Conservation (phyloP, 92 coral and sea anemone genomes). For the Umimayanthus kanabou region DNA sequence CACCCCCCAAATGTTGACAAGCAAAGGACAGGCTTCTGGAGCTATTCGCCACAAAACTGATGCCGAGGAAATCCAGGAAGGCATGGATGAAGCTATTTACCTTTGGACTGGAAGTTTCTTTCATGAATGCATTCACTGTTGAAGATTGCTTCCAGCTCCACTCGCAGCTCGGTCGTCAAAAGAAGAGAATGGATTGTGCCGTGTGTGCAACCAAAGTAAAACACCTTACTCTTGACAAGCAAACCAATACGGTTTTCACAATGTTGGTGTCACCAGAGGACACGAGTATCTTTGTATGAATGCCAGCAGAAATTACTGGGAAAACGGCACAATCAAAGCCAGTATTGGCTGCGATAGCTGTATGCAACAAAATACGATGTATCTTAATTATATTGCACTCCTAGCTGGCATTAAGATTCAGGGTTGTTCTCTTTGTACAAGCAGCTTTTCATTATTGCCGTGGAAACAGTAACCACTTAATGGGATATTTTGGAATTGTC, state of each 20-base stretch:
- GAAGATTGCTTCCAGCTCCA: slow-evolving; percentile 10
- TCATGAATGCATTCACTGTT: too few species aligned
- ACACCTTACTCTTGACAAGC: too few species aligned
- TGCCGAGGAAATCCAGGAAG: background rate
- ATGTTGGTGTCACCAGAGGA: too few species aligned
- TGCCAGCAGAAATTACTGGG: slow-evolving; percentile 1
- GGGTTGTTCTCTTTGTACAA: background rate
- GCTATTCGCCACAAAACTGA: background rate
- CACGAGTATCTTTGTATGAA: background rate
- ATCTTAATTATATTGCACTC: background rate
- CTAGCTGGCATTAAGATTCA: background rate
- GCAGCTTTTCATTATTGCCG: background rate
- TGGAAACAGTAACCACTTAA: background rate
- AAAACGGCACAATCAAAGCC: background rate
- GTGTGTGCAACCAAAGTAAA: slow-evolving; percentile 42
- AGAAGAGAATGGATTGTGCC: slow-evolving; percentile 34
- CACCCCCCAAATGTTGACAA: slow-evolving; percentile 60
- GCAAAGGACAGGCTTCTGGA: background rate
- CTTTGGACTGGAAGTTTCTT: too few species aligned
- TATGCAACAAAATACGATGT: background rate
- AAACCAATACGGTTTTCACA: too few species aligned
- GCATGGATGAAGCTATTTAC: too few species aligned
- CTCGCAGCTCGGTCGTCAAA: background rate
- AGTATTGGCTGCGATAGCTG: background rate
- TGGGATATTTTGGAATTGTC: background rate